Percentiles rank a stretch among this genome's conserved stretches.
phyloP scores from a whole-genome alignment of 2,113 vertebrate genomes.

The Tenrec ecaudatus region DNA sequence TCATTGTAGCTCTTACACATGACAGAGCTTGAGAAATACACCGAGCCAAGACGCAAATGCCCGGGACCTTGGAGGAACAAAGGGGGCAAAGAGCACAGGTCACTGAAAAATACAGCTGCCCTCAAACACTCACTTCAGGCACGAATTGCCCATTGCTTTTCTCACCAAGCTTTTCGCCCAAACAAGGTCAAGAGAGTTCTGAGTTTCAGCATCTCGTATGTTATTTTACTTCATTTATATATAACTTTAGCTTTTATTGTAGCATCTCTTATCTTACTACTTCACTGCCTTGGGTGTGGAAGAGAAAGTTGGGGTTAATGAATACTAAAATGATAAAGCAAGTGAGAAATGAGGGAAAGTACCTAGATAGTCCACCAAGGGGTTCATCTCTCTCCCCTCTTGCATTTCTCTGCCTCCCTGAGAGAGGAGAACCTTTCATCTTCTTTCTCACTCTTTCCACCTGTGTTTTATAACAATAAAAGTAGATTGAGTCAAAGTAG shows the following conservation, averaged over 20 bases:
- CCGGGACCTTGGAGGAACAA: constrained; percentile 29
- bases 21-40: neutral
- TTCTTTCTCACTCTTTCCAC: neutral
- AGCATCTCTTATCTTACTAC: constrained; percentile 1
- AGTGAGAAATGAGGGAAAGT: neutral
- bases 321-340: neutral
- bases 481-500: neutral
- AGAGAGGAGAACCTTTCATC: neutral
- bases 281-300: neutral
- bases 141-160: constrained; percentile 32
- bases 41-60: constrained; percentile 4
- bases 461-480: neutral
- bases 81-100: neutral
- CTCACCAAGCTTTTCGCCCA: constrained; percentile 38
- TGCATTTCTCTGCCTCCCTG: neutral
- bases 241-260: too few species aligned
- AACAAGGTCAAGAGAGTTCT: constrained; percentile 1
- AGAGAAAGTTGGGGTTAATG: neutral
- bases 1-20: neutral
- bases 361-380: neutral
- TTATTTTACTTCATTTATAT: constrained; percentile 4
- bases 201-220: constrained; percentile 20
- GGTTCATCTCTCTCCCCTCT: neutral
- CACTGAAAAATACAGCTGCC: constrained; percentile 17
- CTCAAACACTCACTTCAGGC: constrained; percentile 13